Conservation (phyloP, 2,888 invertebrate genomes). For the Cataglyphis cursor region DNA sequence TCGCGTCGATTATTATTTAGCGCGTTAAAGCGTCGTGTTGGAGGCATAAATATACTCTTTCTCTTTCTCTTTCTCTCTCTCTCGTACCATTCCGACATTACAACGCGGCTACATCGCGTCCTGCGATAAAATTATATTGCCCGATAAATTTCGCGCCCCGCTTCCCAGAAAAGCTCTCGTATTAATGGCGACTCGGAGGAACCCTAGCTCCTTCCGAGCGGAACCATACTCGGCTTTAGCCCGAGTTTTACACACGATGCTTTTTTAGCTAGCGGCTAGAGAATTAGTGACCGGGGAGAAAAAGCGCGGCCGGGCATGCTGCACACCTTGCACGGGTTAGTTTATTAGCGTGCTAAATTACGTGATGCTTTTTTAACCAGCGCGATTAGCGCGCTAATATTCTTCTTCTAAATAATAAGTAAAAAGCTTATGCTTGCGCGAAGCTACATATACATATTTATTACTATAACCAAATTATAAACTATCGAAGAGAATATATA, state of each 20-base stretch:
- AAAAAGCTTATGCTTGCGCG: neutral
- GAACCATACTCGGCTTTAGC: conserved; percentile 43
- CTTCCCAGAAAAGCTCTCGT: conserved; percentile 54
- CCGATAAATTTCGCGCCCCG: conserved; percentile 56
- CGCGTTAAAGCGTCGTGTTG: conserved; percentile 23
- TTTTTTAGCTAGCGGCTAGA: conserved; percentile 49
- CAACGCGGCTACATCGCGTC: conserved; percentile 31
- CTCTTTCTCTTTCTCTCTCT: neutral
- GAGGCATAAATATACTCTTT: neutral
- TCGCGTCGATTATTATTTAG: conserved; percentile 54
- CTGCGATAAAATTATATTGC: conserved; percentile 57
- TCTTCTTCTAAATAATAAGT: neutral
- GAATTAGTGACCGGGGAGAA: conserved; percentile 44
- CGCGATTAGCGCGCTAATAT: conserved; percentile 15
- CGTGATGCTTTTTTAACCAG: conserved; percentile 21
- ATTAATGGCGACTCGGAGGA: conserved; percentile 46
- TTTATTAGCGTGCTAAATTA: conserved; percentile 47
- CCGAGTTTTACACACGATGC: conserved; percentile 40
- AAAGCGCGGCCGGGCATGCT: conserved; percentile 12
- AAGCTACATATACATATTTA: neutral
- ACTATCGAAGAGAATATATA: neutral
- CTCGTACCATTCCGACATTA: conserved; percentile 1
- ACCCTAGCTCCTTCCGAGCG: conserved; percentile 47
- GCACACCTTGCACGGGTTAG: conserved; percentile 23
- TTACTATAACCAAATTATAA: neutral